Evolutionary conservation across 2,113 vertebrate species (phyloP).

Genomic region (Neodontobutis hainanensis): DNA sequence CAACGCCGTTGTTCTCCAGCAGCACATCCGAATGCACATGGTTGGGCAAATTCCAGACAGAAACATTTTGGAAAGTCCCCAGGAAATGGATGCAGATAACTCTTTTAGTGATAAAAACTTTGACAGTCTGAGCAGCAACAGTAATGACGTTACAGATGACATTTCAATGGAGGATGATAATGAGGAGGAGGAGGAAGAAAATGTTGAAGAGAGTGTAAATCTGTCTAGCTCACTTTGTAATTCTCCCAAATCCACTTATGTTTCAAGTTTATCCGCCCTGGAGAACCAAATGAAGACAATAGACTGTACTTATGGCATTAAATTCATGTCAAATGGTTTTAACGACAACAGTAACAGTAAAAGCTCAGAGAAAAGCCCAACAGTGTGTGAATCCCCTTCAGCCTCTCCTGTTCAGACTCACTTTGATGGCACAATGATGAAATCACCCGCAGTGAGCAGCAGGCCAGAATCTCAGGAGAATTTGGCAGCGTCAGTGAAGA

Average conservation of each 20-base stretch:
- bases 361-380: slow-evolving; percentile 81
- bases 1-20: slow-evolving; percentile 94
- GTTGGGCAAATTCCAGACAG: slow-evolving; percentile 91
- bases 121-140: slow-evolving; percentile 85
- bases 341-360: slow-evolving; percentile 83
- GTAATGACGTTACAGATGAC: slow-evolving; percentile 86
- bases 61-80: slow-evolving; percentile 78
- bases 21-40: slow-evolving; percentile 98
- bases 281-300: slow-evolving; percentile 93
- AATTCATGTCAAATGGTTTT: slow-evolving; percentile 83
- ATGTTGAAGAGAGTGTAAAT: slow-evolving; percentile 74
- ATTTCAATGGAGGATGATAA: slow-evolving; percentile 88
- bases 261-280: slow-evolving; percentile 87
- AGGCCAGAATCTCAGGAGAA: slow-evolving; percentile 78
- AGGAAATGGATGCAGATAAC: slow-evolving; percentile 84
- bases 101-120: slow-evolving; percentile 81
- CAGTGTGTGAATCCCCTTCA: slow-evolving; percentile 83
- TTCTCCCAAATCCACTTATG: slow-evolving; percentile 81
- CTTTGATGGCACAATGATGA: slow-evolving; percentile 77
- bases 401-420: slow-evolving; percentile 81
- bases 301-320: slow-evolving; percentile 83
- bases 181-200: slow-evolving; percentile 65
- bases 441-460: slow-evolving; percentile 72
- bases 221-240: slow-evolving; percentile 75
- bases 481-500: slow-evolving; percentile 84